phyloP scores from a whole-genome alignment of 2,888 invertebrate genomes.

The Brenthis ino region DNA sequence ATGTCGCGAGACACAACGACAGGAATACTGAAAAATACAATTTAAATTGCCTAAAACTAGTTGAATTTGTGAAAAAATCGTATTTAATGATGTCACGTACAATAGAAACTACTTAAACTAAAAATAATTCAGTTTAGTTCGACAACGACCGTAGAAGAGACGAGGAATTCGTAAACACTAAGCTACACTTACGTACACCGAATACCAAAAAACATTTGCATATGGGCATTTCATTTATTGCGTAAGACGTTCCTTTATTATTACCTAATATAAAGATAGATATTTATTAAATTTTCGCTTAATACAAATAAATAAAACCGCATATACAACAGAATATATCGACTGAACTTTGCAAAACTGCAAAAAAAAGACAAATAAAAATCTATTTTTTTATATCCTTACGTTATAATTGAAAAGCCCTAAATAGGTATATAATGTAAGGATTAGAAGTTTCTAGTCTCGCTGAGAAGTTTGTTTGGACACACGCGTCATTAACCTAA shows the following conservation, averaged over 20 bases:
- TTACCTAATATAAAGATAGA: too few species aligned
- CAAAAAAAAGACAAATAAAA: neutral
- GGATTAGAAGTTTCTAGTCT: constrained; percentile 52
- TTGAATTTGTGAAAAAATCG: constrained; percentile 53
- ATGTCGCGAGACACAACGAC: constrained; percentile 43
- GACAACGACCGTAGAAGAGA: constrained; percentile 50
- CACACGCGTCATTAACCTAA: constrained; percentile 75
- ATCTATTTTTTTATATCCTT: neutral
- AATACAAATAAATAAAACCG: neutral
- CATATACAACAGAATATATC: neutral
- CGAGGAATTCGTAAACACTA: constrained; percentile 49
- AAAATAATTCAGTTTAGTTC: constrained; percentile 52
- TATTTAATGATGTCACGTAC: constrained; percentile 47
- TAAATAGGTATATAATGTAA: constrained; percentile 32
- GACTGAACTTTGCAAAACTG: neutral
- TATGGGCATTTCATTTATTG: constrained; percentile 21
- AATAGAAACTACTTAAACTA: constrained; percentile 65
- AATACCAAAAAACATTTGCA: constrained; percentile 43
- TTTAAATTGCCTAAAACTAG: constrained; percentile 48
- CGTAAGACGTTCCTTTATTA: neutral
- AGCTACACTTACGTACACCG: constrained; percentile 50
- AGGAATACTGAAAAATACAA: constrained; percentile 32
- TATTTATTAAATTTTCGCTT: neutral
- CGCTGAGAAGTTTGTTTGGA: constrained; percentile 77
- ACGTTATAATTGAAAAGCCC: constrained; percentile 10